Conservation (phyloP, 2,113 vertebrate genomes). For the Elaphurus davidianus region DNA sequence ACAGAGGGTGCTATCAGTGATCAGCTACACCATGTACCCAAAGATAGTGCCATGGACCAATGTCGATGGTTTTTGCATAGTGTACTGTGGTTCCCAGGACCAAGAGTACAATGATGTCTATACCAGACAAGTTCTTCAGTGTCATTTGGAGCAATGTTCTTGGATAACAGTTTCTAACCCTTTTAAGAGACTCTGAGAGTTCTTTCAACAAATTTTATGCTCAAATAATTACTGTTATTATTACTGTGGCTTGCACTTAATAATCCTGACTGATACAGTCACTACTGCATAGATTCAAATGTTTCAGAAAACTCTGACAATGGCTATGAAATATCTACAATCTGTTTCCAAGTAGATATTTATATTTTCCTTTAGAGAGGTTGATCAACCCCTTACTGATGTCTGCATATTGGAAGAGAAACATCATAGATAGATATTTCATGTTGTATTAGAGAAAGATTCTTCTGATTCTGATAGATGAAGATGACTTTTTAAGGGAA, state of each 20-base stretch:
- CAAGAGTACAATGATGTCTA: background rate
- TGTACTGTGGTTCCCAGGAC: background rate
- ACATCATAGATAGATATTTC: background rate
- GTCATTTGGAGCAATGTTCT: background rate
- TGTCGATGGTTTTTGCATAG: background rate
- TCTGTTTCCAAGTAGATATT: background rate
- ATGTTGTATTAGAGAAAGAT: background rate
- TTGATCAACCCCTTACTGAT: background rate
- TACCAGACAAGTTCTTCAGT: background rate
- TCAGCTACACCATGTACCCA: background rate
- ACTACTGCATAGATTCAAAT: background rate
- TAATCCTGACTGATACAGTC: background rate
- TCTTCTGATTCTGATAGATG: background rate
- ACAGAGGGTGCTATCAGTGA: background rate
- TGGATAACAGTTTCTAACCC: background rate
- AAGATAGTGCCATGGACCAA: background rate
- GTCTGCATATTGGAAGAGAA: background rate
- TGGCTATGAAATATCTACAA: background rate
- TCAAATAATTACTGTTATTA: background rate
- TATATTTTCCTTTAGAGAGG: background rate
- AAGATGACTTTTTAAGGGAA: background rate
- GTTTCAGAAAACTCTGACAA: background rate
- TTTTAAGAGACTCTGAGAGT: background rate
- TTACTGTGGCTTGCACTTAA: background rate
- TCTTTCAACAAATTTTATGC: background rate